Evolutionary conservation across 2,797 vertebrate genomes (phyloP).

Genomic region (Glossophaga mutica): DNA sequence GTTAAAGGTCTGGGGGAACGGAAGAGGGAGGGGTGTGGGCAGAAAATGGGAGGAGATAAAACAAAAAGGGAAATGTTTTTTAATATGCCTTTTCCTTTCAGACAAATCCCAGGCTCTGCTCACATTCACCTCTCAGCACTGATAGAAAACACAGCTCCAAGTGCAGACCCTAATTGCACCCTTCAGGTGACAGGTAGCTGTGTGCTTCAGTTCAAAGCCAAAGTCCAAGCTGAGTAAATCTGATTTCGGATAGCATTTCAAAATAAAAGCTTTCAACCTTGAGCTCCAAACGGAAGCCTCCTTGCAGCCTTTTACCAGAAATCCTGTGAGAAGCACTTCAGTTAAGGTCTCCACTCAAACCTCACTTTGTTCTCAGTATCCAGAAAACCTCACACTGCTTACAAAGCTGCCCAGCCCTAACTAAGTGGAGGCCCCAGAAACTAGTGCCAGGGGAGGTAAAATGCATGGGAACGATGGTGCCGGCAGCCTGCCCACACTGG

Average conservation of each 20-base stretch:
- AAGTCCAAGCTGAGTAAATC: constrained; percentile 16
- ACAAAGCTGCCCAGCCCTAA: neutral
- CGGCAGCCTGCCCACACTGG: neutral
- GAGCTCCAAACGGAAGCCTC: constrained; percentile 1
- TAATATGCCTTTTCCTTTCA: constrained; percentile 3
- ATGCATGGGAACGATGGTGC: neutral
- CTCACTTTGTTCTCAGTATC: constrained; percentile 36
- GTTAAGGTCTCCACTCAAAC: constrained; percentile 15
- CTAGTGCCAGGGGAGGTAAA: neutral
- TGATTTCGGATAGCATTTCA: neutral
- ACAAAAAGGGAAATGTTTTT: neutral
- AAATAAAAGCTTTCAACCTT: constrained; percentile 55
- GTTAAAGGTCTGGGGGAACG: neutral
- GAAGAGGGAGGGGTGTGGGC: neutral
- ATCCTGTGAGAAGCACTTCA: neutral
- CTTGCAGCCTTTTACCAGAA: constrained; percentile 31
- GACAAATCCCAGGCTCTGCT: neutral
- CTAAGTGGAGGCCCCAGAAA: neutral
- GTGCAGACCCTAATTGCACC: constrained; percentile 43
- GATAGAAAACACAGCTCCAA: constrained; percentile 49
- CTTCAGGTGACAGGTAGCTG: constrained; percentile 66
- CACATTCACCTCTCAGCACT: neutral
- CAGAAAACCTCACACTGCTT: constrained; percentile 29
- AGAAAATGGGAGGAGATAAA: constrained; percentile 37
- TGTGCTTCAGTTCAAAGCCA: constrained; percentile 57